Evolutionary conservation across 2,113 vertebrate species (phyloP).

Genomic region (Globicephala melas): DNA sequence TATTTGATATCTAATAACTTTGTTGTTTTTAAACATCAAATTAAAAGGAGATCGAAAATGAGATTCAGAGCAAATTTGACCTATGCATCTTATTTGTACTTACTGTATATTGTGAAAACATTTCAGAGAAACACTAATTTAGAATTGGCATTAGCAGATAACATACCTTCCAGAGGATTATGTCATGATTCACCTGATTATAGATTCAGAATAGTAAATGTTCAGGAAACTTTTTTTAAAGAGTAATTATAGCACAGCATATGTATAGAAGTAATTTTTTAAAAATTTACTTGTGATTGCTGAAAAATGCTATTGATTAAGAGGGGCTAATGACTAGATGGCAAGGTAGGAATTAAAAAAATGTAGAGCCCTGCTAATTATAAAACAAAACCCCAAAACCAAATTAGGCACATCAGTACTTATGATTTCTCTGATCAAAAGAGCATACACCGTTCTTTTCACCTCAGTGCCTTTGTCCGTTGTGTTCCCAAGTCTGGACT

Average conservation of each 20-base stretch:
- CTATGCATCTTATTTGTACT: constrained; percentile 1
- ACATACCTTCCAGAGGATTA: background rate
- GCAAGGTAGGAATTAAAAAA: constrained; percentile 30
- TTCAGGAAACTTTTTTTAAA: background rate
- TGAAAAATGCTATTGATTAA: constrained; percentile 33
- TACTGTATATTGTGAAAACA: constrained; percentile 41
- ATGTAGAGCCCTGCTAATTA: background rate
- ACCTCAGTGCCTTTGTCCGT: background rate
- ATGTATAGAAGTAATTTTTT: constrained; percentile 36
- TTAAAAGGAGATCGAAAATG: constrained; percentile 25
- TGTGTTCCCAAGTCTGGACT: background rate
- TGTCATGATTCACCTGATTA: constrained; percentile 29
- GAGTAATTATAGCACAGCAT: constrained; percentile 29
- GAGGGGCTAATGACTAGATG: background rate
- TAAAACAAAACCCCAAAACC: constrained; percentile 26
- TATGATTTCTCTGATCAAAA: background rate
- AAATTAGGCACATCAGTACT: background rate
- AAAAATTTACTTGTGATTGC: constrained; percentile 47
- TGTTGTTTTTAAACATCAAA: background rate
- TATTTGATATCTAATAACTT: background rate
- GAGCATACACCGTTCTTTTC: background rate
- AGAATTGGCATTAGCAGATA: constrained; percentile 27
- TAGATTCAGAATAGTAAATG: constrained; percentile 55
- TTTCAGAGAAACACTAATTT: constrained; percentile 43
- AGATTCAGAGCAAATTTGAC: constrained; percentile 6